phyloP scores from a whole-genome alignment of 2,797 vertebrate genomes.

The Amblyraja radiata region DNA sequence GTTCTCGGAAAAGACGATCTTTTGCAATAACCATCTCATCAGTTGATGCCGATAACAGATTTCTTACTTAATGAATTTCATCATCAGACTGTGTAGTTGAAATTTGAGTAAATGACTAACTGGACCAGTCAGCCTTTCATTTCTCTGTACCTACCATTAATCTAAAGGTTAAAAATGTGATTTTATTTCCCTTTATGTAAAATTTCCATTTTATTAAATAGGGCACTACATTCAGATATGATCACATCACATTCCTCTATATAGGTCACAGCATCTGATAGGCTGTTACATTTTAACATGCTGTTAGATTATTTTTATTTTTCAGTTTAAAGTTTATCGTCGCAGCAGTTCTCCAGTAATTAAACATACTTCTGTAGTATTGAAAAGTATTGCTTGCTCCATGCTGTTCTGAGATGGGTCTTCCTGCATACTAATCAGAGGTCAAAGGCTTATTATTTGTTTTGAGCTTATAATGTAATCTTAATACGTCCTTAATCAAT shows the following conservation, averaged over 20 bases:
- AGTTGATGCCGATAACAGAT: neutral
- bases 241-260: constrained; percentile 11
- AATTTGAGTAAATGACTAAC: neutral
- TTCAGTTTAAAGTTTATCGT: neutral
- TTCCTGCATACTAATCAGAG: neutral
- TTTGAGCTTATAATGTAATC: neutral
- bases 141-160: neutral
- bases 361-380: too few relatives aligned
- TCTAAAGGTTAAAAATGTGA: constrained; percentile 23
- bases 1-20: neutral
- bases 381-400: neutral
- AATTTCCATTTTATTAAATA: constrained; percentile 36
- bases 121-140: too few relatives aligned
- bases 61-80: neutral
- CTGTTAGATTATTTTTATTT: neutral
- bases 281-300: neutral
- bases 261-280: constrained; percentile 16
- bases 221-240: constrained; percentile 2
- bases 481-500: neutral
- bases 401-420: neutral
- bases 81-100: neutral
- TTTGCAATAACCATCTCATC: neutral
- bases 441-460: neutral
- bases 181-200: constrained; percentile 23
- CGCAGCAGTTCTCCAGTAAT: neutral